phyloP scores from a whole-genome alignment of 2,888 invertebrate species.

The Aporophyla nigra region DNA sequence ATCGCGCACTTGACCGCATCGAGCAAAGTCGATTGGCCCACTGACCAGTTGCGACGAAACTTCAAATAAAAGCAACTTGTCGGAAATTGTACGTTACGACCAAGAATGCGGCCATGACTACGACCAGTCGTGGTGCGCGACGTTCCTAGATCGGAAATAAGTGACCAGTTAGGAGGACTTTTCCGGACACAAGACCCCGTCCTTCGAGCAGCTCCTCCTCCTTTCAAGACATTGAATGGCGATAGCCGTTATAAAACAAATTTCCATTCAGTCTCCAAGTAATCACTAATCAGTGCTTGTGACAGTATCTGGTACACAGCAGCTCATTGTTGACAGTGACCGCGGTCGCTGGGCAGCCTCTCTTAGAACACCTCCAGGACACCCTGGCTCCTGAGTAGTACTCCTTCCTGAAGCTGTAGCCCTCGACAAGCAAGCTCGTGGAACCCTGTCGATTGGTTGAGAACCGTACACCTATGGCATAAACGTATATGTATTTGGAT shows the following conservation, averaged over 20 bases:
- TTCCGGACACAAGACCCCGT: neutral
- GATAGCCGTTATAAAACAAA: neutral
- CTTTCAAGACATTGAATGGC: neutral
- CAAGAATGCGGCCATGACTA: too few relatives aligned
- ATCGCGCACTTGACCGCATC: neutral
- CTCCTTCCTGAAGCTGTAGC: conserved; percentile 59
- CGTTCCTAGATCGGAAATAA: neutral
- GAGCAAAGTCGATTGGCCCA: neutral
- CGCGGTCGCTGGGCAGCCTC: conserved; percentile 67
- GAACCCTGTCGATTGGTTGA: conserved; percentile 56
- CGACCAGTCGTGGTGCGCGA: neutral
- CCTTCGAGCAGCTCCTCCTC: neutral
- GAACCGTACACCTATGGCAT: conserved; percentile 59
- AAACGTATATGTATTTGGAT: conserved; percentile 20
- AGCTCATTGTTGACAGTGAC: conserved; percentile 54
- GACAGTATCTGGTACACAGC: conserved; percentile 41
- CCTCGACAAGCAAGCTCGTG: conserved; percentile 46
- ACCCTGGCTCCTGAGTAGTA: conserved; percentile 56
- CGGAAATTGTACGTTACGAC: neutral
- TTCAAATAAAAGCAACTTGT: neutral
- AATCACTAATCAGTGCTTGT: conserved; percentile 49
- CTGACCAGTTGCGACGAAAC: neutral
- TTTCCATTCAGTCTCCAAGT: too few relatives aligned
- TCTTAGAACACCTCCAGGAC: conserved; percentile 69
- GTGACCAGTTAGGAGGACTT: neutral